Conservation (phyloP, 2,888 invertebrate genomes). For the Polydrusus pterygomalis region DNA sequence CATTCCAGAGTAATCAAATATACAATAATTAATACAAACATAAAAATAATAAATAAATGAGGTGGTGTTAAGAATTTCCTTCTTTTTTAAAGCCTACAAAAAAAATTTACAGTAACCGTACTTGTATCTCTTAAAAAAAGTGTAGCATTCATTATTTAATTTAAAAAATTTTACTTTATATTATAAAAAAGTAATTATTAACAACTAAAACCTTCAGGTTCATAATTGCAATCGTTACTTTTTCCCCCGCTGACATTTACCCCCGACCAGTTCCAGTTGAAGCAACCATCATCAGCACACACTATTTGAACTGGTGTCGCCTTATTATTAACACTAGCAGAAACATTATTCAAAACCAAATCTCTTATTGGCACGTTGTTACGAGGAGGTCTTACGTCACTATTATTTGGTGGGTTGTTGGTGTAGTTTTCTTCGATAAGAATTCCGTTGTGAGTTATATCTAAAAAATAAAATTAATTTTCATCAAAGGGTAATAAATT, state of each 20-base stretch:
- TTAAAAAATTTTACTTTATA: neutral
- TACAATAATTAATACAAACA: too few relatives aligned
- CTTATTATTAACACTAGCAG: constrained; percentile 40
- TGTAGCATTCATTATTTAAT: too few relatives aligned
- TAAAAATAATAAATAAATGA: too few relatives aligned
- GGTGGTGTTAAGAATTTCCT: too few relatives aligned
- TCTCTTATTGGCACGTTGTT: constrained; percentile 57
- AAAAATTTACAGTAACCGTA: too few relatives aligned
- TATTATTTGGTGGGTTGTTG: constrained; percentile 38
- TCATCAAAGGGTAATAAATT: too few relatives aligned
- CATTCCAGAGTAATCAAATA: too few relatives aligned
- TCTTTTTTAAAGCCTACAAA: too few relatives aligned
- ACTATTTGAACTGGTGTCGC: constrained; percentile 55
- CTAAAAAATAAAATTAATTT: constrained; percentile 29
- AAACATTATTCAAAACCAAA: constrained; percentile 45
- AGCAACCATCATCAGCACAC: constrained; percentile 57
- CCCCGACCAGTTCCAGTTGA: constrained; percentile 52
- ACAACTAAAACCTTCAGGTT: constrained; percentile 43
- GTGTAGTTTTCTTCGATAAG: constrained; percentile 57
- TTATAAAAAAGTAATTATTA: neutral
- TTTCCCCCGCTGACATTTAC: constrained; percentile 49
- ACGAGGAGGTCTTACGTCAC: constrained; percentile 16
- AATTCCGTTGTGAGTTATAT: constrained; percentile 54
- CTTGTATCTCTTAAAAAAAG: too few relatives aligned
- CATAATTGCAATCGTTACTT: constrained; percentile 48